These are phyloP conservation scores for Triops longicaudatus DNA, from an alignment of 1,140 invertebrate genomes.

Conservation along the genomic window DNA sequence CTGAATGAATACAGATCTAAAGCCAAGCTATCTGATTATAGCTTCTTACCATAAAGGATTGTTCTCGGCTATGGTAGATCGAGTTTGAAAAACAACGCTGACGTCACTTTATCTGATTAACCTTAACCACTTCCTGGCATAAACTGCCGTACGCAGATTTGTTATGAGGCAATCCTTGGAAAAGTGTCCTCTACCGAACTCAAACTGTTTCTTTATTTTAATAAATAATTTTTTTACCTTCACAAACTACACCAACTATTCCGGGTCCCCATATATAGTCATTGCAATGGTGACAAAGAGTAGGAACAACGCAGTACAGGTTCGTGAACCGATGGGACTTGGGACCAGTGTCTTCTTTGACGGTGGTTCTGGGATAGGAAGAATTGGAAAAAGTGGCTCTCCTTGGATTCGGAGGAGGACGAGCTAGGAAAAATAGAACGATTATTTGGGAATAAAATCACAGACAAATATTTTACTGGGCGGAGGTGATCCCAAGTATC, in stretches of 20 bases:
- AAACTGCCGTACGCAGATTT: not conserved
- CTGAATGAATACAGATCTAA: not conserved
- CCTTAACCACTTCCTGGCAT: not conserved
- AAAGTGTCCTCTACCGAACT: not conserved
- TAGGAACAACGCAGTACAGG: slow-evolving; percentile 32
- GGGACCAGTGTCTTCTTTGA: slow-evolving; percentile 16
- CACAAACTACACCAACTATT: not conserved
- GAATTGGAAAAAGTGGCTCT: slow-evolving; percentile 18
- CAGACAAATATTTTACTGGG: slow-evolving; percentile 29
- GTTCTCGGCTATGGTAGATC: no score
- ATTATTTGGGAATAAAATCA: slow-evolving; percentile 18
- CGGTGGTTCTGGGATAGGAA: not conserved
- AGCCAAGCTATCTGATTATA: no score
- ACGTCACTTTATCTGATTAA: not conserved
- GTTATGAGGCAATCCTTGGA: not conserved
- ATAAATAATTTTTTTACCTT: not conserved
- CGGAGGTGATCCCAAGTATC: slow-evolving; percentile 32
- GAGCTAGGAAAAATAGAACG: not conserved
- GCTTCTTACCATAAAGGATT: no score
- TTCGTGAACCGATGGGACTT: slow-evolving; percentile 32
- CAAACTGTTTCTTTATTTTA: not conserved
- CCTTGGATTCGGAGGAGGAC: not conserved
- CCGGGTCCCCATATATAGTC: slow-evolving; percentile 21
- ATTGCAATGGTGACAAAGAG: slow-evolving; percentile 35
- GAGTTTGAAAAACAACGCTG: not conserved